phyloP scores from a whole-genome alignment of 37 sponge, comb jelly and placozoan genomes.

The Amphimedon queenslandica region DNA sequence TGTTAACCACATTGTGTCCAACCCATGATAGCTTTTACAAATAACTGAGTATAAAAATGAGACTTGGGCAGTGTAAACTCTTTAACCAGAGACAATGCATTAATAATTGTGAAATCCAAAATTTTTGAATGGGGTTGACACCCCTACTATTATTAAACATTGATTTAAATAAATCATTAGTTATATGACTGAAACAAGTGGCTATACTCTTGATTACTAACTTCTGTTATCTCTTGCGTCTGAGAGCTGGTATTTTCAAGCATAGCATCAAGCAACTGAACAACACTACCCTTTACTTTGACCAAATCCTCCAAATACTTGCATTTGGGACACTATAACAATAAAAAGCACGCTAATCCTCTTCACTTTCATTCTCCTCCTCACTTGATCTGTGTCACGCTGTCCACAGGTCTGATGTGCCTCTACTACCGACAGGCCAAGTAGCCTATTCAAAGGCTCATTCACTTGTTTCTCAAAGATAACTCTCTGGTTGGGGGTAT shows the following conservation, averaged over 20 bases:
- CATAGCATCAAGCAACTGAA: constrained; percentile 31
- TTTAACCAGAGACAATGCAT: no score
- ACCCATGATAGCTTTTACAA: no score
- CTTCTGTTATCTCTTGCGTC: constrained; percentile 6
- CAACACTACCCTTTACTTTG: constrained; percentile 26
- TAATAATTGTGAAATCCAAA: no score
- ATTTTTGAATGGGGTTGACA: no score
- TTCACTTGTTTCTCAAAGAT: constrained; percentile 47
- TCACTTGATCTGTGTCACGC: no score
- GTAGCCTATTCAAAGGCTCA: constrained; percentile 34
- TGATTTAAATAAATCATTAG: no score
- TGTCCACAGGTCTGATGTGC: neutral
- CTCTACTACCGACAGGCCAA: constrained; percentile 1
- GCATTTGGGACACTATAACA: neutral
- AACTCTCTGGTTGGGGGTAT: constrained; percentile 36
- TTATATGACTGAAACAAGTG: no score
- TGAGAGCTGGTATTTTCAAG: constrained; percentile 34
- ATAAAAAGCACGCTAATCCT: neutral
- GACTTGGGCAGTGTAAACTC: no score
- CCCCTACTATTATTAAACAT: no score
- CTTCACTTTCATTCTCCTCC: neutral
- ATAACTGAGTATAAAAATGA: no score
- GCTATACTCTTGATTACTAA: no score
- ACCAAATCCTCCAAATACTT: neutral
- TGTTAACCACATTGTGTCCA: no score